Evolutionary conservation across 2,113 vertebrate species (phyloP), one percentile per base, ranked within the genome.

Genomic region (Pteruthius melanotis): DNA sequence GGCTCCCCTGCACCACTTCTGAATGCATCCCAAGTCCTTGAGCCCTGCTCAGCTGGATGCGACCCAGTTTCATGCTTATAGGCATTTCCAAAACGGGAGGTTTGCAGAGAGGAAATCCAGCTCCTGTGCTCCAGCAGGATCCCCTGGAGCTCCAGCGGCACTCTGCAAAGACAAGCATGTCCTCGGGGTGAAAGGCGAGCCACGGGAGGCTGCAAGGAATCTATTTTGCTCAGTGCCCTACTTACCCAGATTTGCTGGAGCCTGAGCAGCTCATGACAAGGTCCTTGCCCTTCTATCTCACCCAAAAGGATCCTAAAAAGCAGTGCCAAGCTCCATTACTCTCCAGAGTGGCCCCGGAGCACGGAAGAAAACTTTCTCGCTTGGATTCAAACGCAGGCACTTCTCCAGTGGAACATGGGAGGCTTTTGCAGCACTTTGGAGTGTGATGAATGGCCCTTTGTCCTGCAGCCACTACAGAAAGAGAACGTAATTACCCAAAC

Each of bases 401-500:
- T 92, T 84, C 92, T 76, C 60, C 0, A 6, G 69, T 78, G 80
- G 76, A 96, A 93, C 92, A 90, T 6, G 64, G 93, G 96, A 95
- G 91, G 85, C 83, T 56, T 92, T 93, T 92, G 94, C 94, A 89
- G 92, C 93, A 95, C 93, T 94, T 90, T 89, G 94, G 92, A 94
- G 88, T 1, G n/a, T 96, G 92, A 96, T 96, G 93, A 96, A 96
- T 93, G 83, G 90, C 76, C 87, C 90, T 96, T 96, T 96, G 94
- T 97, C 95, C 93, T 84, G 86, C 83, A 95, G 90, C 86, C 94
- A 93, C 94, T 89, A 84, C 91, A 75, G 94, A 96, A 94, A 93
- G 72, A 90, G 90, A 94, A 93, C 64, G 68, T 88, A 96, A 96
- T 96, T 94, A 94, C 92, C 92, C 90, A 90, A 90, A 95, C 93